These are phyloP conservation scores for Megaceryle torquata DNA, from an alignment of 2,113 vertebrate genomes.

Conservation along the genomic window DNA sequence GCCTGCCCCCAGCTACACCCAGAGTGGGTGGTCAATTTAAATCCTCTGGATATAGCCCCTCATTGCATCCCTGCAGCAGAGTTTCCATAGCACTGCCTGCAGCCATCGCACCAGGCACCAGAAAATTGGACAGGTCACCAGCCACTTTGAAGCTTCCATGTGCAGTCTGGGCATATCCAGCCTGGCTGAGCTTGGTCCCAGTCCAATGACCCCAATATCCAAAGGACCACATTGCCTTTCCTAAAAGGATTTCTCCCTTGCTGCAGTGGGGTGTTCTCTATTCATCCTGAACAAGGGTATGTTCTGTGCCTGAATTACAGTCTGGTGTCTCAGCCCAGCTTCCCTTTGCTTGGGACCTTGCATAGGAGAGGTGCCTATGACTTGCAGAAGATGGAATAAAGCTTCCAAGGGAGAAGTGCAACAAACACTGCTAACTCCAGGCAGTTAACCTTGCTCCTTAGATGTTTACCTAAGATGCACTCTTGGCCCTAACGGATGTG, in stretches of 20 bases:
- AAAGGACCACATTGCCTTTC: background rate
- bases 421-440: background rate
- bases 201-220: background rate
- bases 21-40: fast-evolving
- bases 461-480: background rate
- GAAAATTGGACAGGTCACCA: background rate
- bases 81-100: background rate
- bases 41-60: background rate
- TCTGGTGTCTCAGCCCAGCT: background rate
- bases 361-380: fast-evolving
- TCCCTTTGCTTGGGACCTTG: background rate
- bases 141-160: background rate
- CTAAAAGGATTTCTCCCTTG: background rate
- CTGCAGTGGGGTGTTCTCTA: background rate
- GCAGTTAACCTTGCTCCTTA: background rate
- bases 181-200: background rate
- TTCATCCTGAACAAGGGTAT: fast-evolving
- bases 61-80: background rate
- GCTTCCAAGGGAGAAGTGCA: background rate
- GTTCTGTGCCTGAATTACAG: background rate
- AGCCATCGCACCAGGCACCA: background rate
- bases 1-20: background rate
- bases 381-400: background rate
- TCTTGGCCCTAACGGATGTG: background rate
- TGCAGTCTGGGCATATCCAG: background rate